Base-by-base conservation (phyloP, 2,797 vertebrate species). In the Sphenodon punctatus region DNA sequence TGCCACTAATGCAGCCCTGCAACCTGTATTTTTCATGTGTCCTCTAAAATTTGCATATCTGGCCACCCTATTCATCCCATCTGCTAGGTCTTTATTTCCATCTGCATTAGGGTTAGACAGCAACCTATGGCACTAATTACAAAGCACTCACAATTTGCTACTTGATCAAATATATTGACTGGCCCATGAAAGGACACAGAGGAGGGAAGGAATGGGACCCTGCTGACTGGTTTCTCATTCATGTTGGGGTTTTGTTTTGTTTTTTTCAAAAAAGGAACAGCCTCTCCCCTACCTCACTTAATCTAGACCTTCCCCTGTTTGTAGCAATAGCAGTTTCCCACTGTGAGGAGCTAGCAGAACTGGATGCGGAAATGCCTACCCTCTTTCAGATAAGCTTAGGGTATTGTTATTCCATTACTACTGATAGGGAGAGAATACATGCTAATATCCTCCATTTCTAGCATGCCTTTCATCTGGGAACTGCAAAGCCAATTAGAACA, bases 351-450 rank as follows among this genome's bases (percentile, higher is more conserved):
- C 88, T 87, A 84, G 80, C 87, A 83, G 12, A 90, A 23, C 87
- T 59, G 58, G 0, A 90, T 3, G 59, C 90, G 90, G 88, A 89
- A 78, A n/a, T 0, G 27, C 73, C 4, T 80, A 8, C 70, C 77
- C 88, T 89, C 90, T 92, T 72, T 87, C 89, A 91, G 90, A 86
- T 87, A 63, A 84, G 3, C 87, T 76, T 76, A 5, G 67, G n/a
- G n/a, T n/a, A n/a, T n/a, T n/a, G n/a, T n/a, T n/a, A n/a, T n/a
- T n/a, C 84, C 41, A 67, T 88, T 92, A 92, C 86, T 93, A 90
- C 90, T 76, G 70, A 89, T 88, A 88, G 83, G 87, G 91, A 88
- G 91, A 87, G 89, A 81, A 86, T 27, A 80, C 78, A 93, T 89
- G 89, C 85, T 60, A 58, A 66, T 87, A 8, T 81, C 92, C 86